Evolutionary conservation across 1,140 invertebrate genomes (phyloP).

Genomic region (Aphidius gifuensis): DNA sequence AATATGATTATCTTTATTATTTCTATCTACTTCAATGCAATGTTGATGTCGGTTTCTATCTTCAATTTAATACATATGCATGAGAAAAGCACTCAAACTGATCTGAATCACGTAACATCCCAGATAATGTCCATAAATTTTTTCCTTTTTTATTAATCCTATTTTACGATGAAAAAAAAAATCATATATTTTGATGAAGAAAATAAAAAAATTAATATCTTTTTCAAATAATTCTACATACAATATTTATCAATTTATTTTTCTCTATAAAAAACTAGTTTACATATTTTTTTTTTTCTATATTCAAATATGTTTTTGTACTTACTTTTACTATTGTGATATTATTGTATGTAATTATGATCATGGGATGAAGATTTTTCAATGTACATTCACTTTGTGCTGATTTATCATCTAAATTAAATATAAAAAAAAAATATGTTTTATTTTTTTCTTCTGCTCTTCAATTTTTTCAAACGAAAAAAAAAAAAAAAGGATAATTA

Average conservation of each 20-base stretch:
- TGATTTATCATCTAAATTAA: slow-evolving; percentile 39
- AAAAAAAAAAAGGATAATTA: no score
- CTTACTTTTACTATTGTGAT: slow-evolving; percentile 50
- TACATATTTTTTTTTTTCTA: background rate
- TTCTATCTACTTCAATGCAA: background rate
- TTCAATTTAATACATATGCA: slow-evolving; percentile 1
- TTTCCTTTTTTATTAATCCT: background rate
- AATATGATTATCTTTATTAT: background rate
- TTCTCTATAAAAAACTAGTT: no score
- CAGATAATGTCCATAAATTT: no score
- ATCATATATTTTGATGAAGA: no score
- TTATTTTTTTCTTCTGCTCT: no score
- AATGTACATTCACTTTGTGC: slow-evolving; percentile 42
- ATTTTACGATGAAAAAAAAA: no score
- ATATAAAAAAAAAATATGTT: slow-evolving; percentile 14
- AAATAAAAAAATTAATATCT: no score
- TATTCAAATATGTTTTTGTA: slow-evolving; percentile 19
- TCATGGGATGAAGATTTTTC: slow-evolving; percentile 49
- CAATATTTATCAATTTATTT: no score
- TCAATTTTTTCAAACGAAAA: no score
- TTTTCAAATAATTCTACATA: no score
- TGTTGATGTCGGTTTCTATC: background rate
- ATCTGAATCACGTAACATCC: background rate
- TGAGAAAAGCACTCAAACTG: background rate
- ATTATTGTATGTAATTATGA: slow-evolving; percentile 53